These are phyloP conservation scores for Mythimna albipuncta DNA, from an alignment of 2,888 invertebrate genomes.

Conservation along the genomic window DNA sequence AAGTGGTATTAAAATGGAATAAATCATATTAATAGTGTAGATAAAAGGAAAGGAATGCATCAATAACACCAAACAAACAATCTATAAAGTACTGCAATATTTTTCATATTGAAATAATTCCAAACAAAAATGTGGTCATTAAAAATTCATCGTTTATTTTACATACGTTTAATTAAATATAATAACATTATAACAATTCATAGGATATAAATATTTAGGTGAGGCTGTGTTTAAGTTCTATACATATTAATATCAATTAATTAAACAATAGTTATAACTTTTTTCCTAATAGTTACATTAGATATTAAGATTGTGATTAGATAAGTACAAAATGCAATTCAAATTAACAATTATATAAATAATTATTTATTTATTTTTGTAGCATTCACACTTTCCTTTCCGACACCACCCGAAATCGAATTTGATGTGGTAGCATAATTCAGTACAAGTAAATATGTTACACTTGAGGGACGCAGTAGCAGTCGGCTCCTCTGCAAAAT, in stretches of 20 bases:
- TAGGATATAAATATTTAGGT: too few relatives aligned
- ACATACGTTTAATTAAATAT: background rate
- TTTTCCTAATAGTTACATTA: too few relatives aligned
- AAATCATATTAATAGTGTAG: too few relatives aligned
- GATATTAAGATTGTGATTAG: too few relatives aligned
- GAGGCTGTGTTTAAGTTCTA: too few relatives aligned
- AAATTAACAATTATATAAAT: background rate
- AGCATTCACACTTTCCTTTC: slow-evolving; percentile 42
- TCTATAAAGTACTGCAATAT: too few relatives aligned
- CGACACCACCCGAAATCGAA: slow-evolving; percentile 40
- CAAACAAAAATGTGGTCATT: background rate
- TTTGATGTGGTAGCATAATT: slow-evolving; percentile 8
- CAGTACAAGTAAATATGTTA: slow-evolving; percentile 1
- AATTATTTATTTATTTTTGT: slow-evolving; percentile 13
- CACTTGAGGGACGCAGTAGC: background rate
- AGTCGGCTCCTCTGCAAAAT: background rate
- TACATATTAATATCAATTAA: too few relatives aligned
- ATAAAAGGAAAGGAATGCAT: background rate
- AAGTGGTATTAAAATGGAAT: too few relatives aligned
- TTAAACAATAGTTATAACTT: too few relatives aligned
- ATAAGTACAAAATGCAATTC: too few relatives aligned
- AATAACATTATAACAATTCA: background rate
- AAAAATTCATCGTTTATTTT: background rate
- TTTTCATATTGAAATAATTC: background rate
- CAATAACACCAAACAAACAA: background rate